Percentiles rank a stretch among this genome's conserved stretches.
Conservation (phyloP, 1,140 invertebrate genomes). For the Sesamia nonagrioides region DNA sequence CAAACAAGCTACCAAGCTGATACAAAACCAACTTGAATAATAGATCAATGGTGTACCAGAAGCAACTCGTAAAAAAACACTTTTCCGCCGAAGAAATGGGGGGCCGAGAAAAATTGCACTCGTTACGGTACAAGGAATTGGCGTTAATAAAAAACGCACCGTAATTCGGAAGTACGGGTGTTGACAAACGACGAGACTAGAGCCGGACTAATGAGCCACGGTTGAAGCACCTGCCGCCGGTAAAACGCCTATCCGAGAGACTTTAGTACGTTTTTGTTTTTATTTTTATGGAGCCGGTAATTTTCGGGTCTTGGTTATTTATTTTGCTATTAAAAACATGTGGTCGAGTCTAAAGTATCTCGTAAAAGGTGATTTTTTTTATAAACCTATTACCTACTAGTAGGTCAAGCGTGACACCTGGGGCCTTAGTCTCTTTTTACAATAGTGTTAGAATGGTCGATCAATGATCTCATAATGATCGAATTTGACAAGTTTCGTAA, state of each 20-base stretch:
- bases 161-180: constrained; percentile 74
- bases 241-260: constrained; percentile 63
- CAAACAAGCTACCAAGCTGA: constrained; percentile 12
- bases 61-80: constrained; percentile 56
- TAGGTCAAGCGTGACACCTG: constrained; percentile 4
- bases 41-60: constrained; percentile 48
- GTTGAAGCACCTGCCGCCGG: constrained; percentile 73
- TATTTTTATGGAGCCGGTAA: constrained; percentile 37
- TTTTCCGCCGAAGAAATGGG: constrained; percentile 61
- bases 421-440: no score
- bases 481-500: no score
- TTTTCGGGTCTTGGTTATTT: neutral
- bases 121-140: constrained; percentile 76
- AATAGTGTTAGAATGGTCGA: no score
- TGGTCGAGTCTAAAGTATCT: neutral
- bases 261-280: constrained; percentile 56
- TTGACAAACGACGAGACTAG: constrained; percentile 75
- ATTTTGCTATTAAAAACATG: neutral
- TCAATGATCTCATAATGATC: no score
- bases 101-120: constrained; percentile 74
- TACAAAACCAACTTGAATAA: constrained; percentile 42
- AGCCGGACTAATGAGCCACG: constrained; percentile 70
- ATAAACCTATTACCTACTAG: neutral
- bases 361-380: neutral
- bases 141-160: constrained; percentile 80